These are phyloP conservation scores for Rousettus leschenaultii DNA, from an alignment of 2,113 vertebrate species.

Conservation along the genomic window DNA sequence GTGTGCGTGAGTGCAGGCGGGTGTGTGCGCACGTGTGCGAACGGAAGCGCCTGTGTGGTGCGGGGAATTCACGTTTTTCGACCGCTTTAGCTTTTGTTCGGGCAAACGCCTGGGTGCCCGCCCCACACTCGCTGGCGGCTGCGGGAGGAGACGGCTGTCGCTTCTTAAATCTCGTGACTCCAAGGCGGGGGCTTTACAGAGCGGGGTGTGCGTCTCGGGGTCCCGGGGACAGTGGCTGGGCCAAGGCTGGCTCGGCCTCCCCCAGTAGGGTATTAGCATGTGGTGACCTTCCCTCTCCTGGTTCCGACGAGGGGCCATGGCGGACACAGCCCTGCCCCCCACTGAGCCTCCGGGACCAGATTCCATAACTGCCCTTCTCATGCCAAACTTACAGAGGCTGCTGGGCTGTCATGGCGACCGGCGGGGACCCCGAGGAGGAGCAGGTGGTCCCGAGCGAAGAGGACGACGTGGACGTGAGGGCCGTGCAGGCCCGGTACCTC, in stretches of 20 bases:
- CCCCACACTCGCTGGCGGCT: neutral
- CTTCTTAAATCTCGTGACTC: neutral
- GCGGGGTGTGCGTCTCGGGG: neutral
- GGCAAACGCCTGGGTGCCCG: neutral
- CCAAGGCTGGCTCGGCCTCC: neutral
- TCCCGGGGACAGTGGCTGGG: neutral
- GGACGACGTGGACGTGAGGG: constrained; percentile 72
- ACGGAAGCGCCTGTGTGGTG: neutral
- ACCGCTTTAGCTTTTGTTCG: rapidly evolving
- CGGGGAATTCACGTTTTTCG: neutral
- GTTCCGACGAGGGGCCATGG: neutral
- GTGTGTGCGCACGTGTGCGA: rapidly evolving
- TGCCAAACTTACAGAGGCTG: neutral
- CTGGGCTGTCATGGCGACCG: constrained; percentile 85
- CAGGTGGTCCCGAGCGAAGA: constrained; percentile 82
- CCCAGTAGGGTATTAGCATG: neutral
- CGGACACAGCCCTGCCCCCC: neutral
- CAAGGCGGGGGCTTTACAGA: neutral
- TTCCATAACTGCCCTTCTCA: neutral
- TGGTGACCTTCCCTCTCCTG: neutral
- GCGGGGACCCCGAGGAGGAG: constrained; percentile 75
- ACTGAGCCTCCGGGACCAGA: neutral
- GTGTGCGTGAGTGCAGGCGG: rapidly evolving
- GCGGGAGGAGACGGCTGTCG: neutral
- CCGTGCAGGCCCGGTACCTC: constrained; percentile 91